Conservation (phyloP, 2,113 vertebrate genomes). For the Corythoichthys haematopterus region DNA sequence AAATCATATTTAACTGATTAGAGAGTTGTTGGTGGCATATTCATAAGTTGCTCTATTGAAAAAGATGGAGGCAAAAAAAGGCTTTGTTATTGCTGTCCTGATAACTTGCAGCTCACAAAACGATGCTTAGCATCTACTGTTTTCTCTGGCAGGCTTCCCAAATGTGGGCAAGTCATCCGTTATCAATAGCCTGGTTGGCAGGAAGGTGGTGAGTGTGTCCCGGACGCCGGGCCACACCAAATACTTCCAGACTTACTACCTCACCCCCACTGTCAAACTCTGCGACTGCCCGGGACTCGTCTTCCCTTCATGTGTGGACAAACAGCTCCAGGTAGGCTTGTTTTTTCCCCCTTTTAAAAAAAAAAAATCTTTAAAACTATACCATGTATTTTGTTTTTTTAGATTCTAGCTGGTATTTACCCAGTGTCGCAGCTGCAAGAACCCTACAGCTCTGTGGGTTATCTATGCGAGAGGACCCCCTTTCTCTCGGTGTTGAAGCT, state of each 20-base stretch:
- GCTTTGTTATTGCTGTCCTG: not conserved
- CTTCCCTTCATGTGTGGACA: constrained; percentile 82
- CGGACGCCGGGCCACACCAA: constrained; percentile 91
- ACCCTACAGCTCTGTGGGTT: constrained; percentile 85
- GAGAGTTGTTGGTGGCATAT: not conserved
- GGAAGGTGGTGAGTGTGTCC: constrained; percentile 88
- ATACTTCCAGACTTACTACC: constrained; percentile 95
- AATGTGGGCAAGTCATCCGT: constrained; percentile 91
- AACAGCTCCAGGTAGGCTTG: constrained; percentile 77
- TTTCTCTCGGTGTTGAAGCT: constrained; percentile 78
- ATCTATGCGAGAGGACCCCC: constrained; percentile 78
- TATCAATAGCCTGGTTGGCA: constrained; percentile 85
- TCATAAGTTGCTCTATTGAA: not conserved
- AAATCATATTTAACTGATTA: not conserved
- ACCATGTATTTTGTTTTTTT: constrained; percentile 1
- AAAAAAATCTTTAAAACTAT: not conserved
- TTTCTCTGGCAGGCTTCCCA: constrained; percentile 74
- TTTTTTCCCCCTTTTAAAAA: rapidly evolving
- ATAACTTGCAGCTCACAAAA: not conserved
- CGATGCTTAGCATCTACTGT: not conserved
- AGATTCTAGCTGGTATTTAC: constrained; percentile 87
- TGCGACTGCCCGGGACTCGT: constrained; percentile 90
- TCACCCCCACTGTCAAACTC: constrained; percentile 83
- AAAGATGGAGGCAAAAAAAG: no score
- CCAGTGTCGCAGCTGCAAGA: constrained; percentile 89